Conservation (phyloP, 2,113 vertebrate genomes). For the Ptilorrhoa leucosticta region DNA sequence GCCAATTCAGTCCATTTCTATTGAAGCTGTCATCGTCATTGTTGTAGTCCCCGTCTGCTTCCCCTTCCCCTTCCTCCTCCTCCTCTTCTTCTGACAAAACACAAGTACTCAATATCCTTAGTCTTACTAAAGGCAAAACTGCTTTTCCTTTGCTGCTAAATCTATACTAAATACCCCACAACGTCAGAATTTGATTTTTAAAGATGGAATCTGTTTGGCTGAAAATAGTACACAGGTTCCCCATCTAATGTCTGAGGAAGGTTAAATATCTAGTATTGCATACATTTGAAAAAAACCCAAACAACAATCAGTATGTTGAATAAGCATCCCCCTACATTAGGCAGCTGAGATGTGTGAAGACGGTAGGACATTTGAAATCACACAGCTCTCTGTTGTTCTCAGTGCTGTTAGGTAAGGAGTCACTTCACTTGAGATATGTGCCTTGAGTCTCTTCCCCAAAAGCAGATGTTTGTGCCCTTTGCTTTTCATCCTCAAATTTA, state of each 20-base stretch:
- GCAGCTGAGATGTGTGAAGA: neutral
- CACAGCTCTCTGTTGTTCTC: neutral
- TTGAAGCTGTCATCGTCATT: neutral
- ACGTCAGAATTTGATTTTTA: neutral
- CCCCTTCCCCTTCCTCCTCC: neutral
- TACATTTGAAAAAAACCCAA: neutral
- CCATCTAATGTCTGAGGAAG: neutral
- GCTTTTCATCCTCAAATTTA: neutral
- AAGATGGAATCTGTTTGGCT: fast-evolving
- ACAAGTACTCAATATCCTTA: neutral
- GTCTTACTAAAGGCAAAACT: neutral
- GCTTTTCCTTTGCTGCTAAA: neutral
- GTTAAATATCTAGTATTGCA: neutral
- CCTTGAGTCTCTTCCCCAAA: neutral
- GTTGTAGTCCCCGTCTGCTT: neutral
- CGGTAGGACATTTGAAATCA: neutral
- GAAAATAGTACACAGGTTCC: neutral
- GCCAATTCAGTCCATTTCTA: neutral
- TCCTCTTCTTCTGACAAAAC: neutral
- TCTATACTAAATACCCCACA: neutral
- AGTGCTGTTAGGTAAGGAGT: neutral
- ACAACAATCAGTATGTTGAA: neutral
- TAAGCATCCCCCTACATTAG: neutral
- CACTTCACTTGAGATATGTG: neutral
- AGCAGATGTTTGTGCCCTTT: neutral